phyloP scores from a whole-genome alignment of 2,797 vertebrate genomes.

The Paratrypauchen microcephalus region DNA sequence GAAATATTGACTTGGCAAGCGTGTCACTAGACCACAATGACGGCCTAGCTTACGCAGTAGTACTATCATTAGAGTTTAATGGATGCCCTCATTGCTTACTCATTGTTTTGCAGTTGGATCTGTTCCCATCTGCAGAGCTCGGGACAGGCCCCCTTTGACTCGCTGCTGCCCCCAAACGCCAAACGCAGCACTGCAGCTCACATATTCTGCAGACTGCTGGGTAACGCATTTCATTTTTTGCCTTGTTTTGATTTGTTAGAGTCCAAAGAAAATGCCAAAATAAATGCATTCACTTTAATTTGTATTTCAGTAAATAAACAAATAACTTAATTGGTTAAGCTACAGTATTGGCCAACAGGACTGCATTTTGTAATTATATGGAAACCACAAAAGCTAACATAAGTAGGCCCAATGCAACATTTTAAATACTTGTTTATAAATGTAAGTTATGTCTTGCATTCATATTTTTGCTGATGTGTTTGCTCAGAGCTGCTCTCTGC shows the following conservation, averaged over 20 bases:
- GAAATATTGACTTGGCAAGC: background rate
- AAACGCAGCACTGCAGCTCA: slow-evolving; percentile 69
- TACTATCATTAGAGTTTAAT: background rate
- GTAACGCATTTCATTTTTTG: slow-evolving; percentile 57
- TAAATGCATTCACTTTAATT: too few relatives aligned
- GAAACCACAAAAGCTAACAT: too few relatives aligned
- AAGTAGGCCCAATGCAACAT: background rate
- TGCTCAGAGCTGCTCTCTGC: slow-evolving; percentile 66
- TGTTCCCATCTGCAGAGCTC: slow-evolving; percentile 52
- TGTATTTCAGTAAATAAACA: too few relatives aligned
- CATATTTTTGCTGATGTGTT: background rate
- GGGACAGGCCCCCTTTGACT: slow-evolving; percentile 64
- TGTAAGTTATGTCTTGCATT: background rate
- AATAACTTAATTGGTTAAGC: background rate
- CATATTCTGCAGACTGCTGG: slow-evolving; percentile 73
- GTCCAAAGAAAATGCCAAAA: too few relatives aligned
- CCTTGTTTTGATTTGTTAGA: background rate
- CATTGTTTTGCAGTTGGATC: slow-evolving; percentile 53
- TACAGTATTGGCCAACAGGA: too few relatives aligned
- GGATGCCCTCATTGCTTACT: background rate
- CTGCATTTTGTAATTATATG: too few relatives aligned
- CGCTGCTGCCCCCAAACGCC: slow-evolving; percentile 71
- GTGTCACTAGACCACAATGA: background rate
- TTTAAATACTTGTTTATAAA: background rate
- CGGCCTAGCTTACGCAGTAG: background rate